Conservation (phyloP, 2,113 vertebrate genomes). For the Sylvietta virens region DNA sequence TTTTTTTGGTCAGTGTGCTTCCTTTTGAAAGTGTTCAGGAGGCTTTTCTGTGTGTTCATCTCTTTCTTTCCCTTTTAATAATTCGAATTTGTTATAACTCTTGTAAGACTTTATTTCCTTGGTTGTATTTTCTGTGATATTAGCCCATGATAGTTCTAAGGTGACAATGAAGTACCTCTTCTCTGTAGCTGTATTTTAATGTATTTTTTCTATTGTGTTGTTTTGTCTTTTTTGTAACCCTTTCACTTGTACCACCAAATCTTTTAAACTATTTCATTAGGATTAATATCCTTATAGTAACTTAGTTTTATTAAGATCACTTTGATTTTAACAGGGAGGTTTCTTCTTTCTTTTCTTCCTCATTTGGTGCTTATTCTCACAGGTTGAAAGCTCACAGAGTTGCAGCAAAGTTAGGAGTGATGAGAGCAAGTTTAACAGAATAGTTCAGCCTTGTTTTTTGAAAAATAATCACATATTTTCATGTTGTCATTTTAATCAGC, state of each 20-base stretch:
- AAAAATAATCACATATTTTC: not conserved
- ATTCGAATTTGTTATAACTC: not conserved
- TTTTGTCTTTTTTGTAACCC: not conserved
- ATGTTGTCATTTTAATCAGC: not conserved
- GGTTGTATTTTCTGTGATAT: not conserved
- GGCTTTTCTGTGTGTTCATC: not conserved
- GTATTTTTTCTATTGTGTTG: not conserved
- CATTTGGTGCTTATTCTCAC: not conserved
- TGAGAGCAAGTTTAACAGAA: not conserved
- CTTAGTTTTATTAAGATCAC: not conserved
- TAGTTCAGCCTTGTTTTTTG: not conserved
- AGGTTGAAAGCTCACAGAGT: not conserved
- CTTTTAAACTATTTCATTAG: not conserved
- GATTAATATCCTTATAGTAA: not conserved
- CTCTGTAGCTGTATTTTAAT: not conserved
- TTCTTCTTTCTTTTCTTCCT: not conserved
- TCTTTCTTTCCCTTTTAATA: not conserved
- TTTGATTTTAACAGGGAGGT: not conserved
- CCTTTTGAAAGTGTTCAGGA: not conserved
- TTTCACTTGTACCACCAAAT: not conserved
- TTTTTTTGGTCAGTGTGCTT: not conserved
- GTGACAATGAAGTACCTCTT: not conserved
- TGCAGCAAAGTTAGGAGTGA: not conserved
- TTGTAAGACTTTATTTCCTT: not conserved
- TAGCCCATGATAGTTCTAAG: rapidly evolving